A percentile compares a stretch with the other conserved stretches of the same genome.
These are phyloP conservation scores for Adelosebastes latens DNA, from an alignment of 2,797 vertebrate genomes.

Conservation along the genomic window DNA sequence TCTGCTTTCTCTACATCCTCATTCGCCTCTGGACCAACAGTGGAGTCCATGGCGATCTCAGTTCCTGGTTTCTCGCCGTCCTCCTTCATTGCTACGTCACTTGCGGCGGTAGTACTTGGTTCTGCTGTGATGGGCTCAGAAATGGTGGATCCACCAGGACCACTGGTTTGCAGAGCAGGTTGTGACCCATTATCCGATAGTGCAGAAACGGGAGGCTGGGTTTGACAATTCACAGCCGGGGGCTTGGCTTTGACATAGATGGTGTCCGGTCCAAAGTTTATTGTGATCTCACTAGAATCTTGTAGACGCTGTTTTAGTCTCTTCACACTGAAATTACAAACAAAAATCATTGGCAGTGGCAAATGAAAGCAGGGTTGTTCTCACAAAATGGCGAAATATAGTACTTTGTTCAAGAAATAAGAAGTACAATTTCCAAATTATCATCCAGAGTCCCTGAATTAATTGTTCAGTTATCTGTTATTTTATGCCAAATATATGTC, in stretches of 20 bases:
- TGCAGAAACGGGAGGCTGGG: neutral
- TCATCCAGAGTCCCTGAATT: neutral
- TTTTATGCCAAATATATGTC: neutral
- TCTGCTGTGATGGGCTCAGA: neutral
- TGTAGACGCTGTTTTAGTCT: constrained; percentile 34
- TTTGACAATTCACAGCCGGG: neutral
- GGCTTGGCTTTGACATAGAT: neutral
- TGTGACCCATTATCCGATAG: neutral
- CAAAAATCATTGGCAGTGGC: neutral
- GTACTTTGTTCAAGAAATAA: neutral
- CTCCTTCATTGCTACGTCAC: neutral
- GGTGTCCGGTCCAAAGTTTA: neutral
- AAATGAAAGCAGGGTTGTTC: neutral
- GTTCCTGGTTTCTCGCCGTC: neutral
- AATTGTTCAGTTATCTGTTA: neutral
- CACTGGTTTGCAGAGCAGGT: neutral
- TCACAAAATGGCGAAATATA: neutral
- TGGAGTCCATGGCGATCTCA: rapidly evolving
- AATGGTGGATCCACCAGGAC: neutral
- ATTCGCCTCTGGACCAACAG: neutral
- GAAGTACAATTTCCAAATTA: neutral
- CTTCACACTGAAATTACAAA: constrained; percentile 26
- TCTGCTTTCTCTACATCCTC: neutral
- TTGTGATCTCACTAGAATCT: neutral
- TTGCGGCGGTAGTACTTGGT: neutral